Evolutionary conservation across 2,888 invertebrate genomes (phyloP).

Genomic region (Apotomis betuletana): DNA sequence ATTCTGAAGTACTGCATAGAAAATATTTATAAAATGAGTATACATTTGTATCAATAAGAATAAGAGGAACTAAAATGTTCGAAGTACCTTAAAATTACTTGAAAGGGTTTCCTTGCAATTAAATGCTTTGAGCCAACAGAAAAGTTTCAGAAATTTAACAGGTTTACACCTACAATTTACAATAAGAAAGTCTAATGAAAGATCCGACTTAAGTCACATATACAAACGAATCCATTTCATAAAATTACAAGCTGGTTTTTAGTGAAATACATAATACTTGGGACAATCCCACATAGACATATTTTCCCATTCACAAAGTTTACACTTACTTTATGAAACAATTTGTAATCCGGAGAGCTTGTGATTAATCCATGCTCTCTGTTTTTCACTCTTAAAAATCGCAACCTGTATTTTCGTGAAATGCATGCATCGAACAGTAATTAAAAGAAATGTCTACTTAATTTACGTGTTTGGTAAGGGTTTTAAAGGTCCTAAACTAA

Average conservation of each 20-base stretch:
- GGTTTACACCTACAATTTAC: constrained; percentile 8
- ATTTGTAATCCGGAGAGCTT: too few relatives aligned
- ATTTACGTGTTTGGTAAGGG: constrained; percentile 77
- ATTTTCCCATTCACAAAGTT: background rate
- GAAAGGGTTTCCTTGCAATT: background rate
- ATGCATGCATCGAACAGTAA: background rate
- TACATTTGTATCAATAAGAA: constrained; percentile 11
- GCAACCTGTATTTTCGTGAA: background rate
- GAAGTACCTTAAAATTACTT: background rate
- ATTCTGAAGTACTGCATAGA: background rate
- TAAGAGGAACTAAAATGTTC: background rate
- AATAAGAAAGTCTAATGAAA: constrained; percentile 15
- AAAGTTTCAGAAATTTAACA: constrained; percentile 8
- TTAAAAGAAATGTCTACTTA: constrained; percentile 34
- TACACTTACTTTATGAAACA: background rate
- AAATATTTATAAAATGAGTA: constrained; percentile 9
- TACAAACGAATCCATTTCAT: background rate
- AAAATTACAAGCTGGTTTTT: background rate
- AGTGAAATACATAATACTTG: background rate
- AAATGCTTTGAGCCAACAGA: constrained; percentile 23
- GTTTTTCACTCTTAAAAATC: background rate
- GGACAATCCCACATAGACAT: background rate
- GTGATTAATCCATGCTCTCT: too few relatives aligned
- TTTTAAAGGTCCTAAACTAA: constrained; percentile 89
- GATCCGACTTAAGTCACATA: constrained; percentile 12